These are phyloP conservation scores for Bolborhynchus lineola DNA, from an alignment of 2,113 vertebrate species.

Conservation along the genomic window DNA sequence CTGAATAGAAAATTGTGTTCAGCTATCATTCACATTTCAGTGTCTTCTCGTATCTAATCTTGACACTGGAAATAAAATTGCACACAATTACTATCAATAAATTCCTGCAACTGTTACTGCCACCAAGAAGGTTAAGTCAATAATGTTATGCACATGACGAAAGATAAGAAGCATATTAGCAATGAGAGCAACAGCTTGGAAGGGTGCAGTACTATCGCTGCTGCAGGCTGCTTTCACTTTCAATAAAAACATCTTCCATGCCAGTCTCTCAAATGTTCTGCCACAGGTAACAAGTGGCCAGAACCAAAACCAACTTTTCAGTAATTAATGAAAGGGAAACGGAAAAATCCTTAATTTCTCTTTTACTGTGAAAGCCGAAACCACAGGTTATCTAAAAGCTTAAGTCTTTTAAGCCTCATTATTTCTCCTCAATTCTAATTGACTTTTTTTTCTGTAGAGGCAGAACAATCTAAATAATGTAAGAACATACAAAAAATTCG, in stretches of 20 bases:
- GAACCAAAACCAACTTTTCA: background rate
- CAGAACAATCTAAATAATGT: background rate
- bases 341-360: background rate
- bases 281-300: background rate
- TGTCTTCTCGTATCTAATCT: background rate
- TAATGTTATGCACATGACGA: background rate
- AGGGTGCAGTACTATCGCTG: background rate
- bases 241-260: background rate
- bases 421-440: background rate
- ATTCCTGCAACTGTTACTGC: background rate
- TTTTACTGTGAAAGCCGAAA: background rate
- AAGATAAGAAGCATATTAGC: background rate
- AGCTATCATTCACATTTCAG: background rate
- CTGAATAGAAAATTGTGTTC: background rate
- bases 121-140: background rate
- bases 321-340: background rate
- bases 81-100: background rate
- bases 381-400: background rate
- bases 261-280: background rate
- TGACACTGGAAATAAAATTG: background rate
- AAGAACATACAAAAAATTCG: background rate
- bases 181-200: background rate
- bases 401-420: background rate
- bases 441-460: background rate
- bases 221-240: background rate